A percentile compares a stretch with the other conserved stretches of the same genome.
Evolutionary conservation across 2,797 vertebrate genomes (phyloP).

Genomic region (Epinephelus coioides): DNA sequence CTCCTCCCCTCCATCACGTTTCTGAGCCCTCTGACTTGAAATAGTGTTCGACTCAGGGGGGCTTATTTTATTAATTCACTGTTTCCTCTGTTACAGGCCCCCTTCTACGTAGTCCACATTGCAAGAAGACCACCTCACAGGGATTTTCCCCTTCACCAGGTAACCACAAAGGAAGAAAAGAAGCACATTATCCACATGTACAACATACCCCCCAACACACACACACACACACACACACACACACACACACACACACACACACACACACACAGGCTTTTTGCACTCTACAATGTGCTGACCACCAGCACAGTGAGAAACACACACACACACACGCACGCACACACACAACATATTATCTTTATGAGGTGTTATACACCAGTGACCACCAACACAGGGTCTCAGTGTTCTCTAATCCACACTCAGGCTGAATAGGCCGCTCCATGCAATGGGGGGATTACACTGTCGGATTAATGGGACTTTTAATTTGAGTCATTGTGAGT

Average conservation of each 20-base stretch:
- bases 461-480: conserved; percentile 81
- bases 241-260: conserved; percentile 40
- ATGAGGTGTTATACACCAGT: conserved; percentile 83
- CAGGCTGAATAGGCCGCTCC: conserved; percentile 72
- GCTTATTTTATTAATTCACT: conserved; percentile 79
- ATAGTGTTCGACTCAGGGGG: conserved; percentile 46
- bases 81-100: conserved; percentile 75
- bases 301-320: conserved; percentile 64
- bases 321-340: conserved; percentile 41
- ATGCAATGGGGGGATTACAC: conserved; percentile 81
- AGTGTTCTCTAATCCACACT: conserved; percentile 83
- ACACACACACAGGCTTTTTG: conserved; percentile 36
- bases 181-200: conserved; percentile 82
- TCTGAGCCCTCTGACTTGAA: conserved; percentile 51
- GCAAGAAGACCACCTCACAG: conserved; percentile 80
- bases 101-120: conserved; percentile 64
- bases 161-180: conserved; percentile 82
- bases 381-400: conserved; percentile 84
- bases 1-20: conserved; percentile 20
- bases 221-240: conserved; percentile 42
- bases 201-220: conserved; percentile 52
- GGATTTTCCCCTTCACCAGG: conserved; percentile 85
- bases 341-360: conserved; percentile 75
- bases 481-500: conserved; percentile 82
- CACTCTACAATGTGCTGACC: conserved; percentile 69